Percentiles rank a stretch among this genome's conserved stretches.
Evolutionary conservation across 2,888 invertebrate species (phyloP).

Genomic region (Arrhopalites spinosus): DNA sequence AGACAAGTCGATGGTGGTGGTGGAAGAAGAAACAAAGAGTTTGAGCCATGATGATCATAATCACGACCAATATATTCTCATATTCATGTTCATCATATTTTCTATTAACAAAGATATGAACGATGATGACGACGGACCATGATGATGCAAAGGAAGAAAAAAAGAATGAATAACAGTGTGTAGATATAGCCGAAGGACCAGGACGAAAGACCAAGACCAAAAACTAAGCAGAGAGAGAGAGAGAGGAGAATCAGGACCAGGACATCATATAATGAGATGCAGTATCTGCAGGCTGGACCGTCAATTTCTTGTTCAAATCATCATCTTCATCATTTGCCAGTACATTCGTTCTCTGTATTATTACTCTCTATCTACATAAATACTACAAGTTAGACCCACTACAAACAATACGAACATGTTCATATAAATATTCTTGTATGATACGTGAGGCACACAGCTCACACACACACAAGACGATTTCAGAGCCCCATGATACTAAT

Average conservation of each 20-base stretch:
- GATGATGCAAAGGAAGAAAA: neutral
- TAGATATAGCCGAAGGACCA: too few species aligned
- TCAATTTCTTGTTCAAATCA: slow-evolving; percentile 53
- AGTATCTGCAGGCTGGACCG: slow-evolving; percentile 53
- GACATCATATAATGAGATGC: slow-evolving; percentile 50
- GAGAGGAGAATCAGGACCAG: slow-evolving; percentile 14
- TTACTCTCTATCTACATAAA: neutral
- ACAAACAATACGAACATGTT: slow-evolving; percentile 9
- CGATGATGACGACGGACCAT: neutral
- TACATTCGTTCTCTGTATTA: slow-evolving; percentile 12
- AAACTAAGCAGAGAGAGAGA: neutral
- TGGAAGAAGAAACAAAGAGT: neutral
- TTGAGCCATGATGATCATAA: neutral
- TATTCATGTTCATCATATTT: neutral
- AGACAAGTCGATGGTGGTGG: neutral
- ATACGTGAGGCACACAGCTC: neutral
- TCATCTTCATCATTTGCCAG: slow-evolving; percentile 43
- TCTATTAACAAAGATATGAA: neutral
- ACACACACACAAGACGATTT: neutral
- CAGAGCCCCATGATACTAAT: slow-evolving; percentile 7
- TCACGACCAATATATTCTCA: neutral
- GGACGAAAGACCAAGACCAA: neutral
- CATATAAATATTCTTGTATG: neutral
- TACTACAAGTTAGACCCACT: neutral
- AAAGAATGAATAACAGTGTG: too few species aligned